phyloP scores from a whole-genome alignment of 2,888 invertebrate species.

The Agrochola lychnidis region DNA sequence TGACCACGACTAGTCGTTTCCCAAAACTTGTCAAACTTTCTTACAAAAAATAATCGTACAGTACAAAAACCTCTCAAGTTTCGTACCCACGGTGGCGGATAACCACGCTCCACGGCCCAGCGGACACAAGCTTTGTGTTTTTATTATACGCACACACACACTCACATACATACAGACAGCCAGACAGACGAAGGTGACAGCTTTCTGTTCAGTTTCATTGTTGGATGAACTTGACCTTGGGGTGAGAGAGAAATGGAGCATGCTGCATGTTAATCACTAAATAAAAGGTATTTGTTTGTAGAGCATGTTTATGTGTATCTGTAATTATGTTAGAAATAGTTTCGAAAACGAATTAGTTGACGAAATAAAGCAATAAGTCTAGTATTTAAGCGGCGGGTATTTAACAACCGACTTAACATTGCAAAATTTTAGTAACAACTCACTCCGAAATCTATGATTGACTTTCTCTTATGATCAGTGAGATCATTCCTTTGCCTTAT shows the following conservation, averaged over 20 bases:
- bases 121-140: constrained; percentile 57
- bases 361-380: background rate
- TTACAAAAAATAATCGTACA: constrained; percentile 22
- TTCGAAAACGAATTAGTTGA: too few relatives aligned
- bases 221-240: constrained; percentile 44
- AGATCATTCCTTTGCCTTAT: background rate
- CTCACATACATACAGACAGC: background rate
- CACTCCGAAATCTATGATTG: background rate
- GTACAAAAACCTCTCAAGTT: constrained; percentile 51
- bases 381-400: background rate
- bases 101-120: constrained; percentile 63
- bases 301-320: background rate
- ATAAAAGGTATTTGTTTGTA: background rate
- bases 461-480: too few relatives aligned
- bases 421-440: too few relatives aligned
- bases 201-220: constrained; percentile 23
- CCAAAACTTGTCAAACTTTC: background rate
- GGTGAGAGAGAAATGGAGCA: constrained; percentile 23
- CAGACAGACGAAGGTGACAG: background rate
- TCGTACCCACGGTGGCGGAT: constrained; percentile 60
- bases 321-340: background rate
- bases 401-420: background rate
- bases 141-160: constrained; percentile 50
- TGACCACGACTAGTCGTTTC: background rate
- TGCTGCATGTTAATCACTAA: constrained; percentile 10